Evolutionary conservation across 2,797 vertebrate genomes (phyloP), one percentile per base, ranked within the genome.

Genomic region (Hypotaenidia okinawae): DNA sequence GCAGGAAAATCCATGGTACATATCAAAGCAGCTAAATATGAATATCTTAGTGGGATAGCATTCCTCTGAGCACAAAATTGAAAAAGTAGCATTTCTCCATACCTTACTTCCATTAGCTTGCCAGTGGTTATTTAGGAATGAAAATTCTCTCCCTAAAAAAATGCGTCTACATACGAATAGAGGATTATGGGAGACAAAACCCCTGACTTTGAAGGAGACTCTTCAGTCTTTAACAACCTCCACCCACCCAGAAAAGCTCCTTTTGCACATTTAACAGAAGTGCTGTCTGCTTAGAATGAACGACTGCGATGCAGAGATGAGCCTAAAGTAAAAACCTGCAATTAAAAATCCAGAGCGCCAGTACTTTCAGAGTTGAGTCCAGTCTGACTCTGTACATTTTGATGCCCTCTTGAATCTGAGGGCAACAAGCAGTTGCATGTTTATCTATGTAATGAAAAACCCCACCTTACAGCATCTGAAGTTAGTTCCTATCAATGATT

Each of bases 391-490:
- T 0, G 10, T 37, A 37, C 12, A 77, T 4, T 25, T 67, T 51
- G 28, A 93, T 16, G 30, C 8, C 4, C 4, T 79, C 55, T 41
- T 54, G 11, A 83, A 81, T 61, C 33, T n/a, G 16, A 77, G 62
- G 10, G 14, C 22, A 89, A 18, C 19, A 41, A 32, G 27, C 17
- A 52, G 10, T 3, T 75, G 14, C 30, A 14, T 2, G 0, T 64
- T 94, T 39, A 77, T 22, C 22, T 39, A 27, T 1, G 3, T 41
- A 23, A 33, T 0, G 0, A 43, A 74, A 37, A 3, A 0, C 2
- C 13, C 5, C 18, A 19, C 24, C 66, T 66, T 1, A 13, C 23
- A 51, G 10, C 35, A 64, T n/a, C 47, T 73, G 27, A 89, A 88
- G 16, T 49, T 33, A 39, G 27, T 33, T 49, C 5, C 16, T 70